A percentile compares a stretch with the other conserved stretches of the same genome.
phyloP scores from a whole-genome alignment of 2,888 invertebrate species.

The Falcaria lacertinaria region DNA sequence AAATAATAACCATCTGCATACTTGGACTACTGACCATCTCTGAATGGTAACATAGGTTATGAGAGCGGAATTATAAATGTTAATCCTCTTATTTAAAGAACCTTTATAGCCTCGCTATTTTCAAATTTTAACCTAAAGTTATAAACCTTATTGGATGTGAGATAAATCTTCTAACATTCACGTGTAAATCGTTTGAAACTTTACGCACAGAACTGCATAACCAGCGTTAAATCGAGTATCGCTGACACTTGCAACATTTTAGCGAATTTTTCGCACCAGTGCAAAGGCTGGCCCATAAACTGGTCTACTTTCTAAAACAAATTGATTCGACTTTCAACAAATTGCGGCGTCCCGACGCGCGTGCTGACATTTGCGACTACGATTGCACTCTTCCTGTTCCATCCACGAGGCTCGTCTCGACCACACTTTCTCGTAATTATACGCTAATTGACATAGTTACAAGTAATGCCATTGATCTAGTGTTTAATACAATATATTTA shows the following conservation, averaged over 20 bases:
- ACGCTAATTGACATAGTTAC: neutral
- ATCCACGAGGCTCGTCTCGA: constrained; percentile 5
- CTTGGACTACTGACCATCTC: neutral
- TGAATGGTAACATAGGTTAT: neutral
- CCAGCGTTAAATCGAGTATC: neutral
- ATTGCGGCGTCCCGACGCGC: constrained; percentile 43
- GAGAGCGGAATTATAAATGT: neutral
- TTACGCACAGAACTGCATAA: too few species aligned
- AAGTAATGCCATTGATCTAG: neutral
- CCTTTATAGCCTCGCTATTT: too few species aligned
- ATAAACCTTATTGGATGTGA: too few species aligned
- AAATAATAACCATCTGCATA: neutral
- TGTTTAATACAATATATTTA: too few species aligned
- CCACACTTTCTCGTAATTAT: neutral
- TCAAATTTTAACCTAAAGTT: too few species aligned
- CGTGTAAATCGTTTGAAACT: too few species aligned
- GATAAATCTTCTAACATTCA: too few species aligned
- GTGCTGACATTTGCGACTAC: constrained; percentile 46
- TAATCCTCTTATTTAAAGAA: neutral
- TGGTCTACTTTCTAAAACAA: constrained; percentile 72
- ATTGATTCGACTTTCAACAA: constrained; percentile 75
- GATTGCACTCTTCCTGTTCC: constrained; percentile 36
- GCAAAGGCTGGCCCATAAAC: constrained; percentile 44
- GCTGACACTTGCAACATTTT: constrained; percentile 7
- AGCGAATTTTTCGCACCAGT: constrained; percentile 25